Percentiles rank a stretch among this genome's conserved stretches.
These are phyloP conservation scores for Pelobates fuscus DNA, from an alignment of 2,113 vertebrate species.

Conservation along the genomic window DNA sequence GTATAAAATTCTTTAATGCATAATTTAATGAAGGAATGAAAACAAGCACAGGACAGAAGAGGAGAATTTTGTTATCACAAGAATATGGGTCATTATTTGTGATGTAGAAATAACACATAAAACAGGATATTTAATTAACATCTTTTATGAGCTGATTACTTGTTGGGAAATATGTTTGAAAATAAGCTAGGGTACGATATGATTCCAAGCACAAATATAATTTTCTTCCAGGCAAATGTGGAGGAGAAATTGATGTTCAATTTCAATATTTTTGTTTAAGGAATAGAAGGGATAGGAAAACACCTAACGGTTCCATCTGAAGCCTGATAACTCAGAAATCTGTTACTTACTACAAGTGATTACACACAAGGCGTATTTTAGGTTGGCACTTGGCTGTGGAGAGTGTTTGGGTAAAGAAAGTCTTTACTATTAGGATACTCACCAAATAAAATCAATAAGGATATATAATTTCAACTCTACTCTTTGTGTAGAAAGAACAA, in stretches of 20 bases:
- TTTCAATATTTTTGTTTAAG: too few species aligned
- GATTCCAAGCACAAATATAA: background rate
- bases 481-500: too few species aligned
- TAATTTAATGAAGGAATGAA: slow-evolving; percentile 42
- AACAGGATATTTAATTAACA: slow-evolving; percentile 5
- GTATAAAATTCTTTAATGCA: slow-evolving; percentile 12
- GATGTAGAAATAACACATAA: slow-evolving; percentile 11
- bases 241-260: background rate
- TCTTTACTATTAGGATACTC: too few species aligned
- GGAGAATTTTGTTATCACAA: background rate
- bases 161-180: background rate
- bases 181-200: background rate
- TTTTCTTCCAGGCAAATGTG: background rate
- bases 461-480: too few species aligned
- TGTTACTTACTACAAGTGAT: too few species aligned
- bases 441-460: too few species aligned
- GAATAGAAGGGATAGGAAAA: too few species aligned
- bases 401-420: too few species aligned
- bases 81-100: slow-evolving; percentile 2
- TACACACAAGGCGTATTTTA: too few species aligned
- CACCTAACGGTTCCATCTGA: too few species aligned
- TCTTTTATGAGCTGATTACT: slow-evolving; percentile 4
- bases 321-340: too few species aligned
- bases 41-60: background rate
- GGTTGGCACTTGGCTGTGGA: too few species aligned